Evolutionary conservation across 2,888 invertebrate genomes (phyloP).

Genomic region (Synergus japonicus): DNA sequence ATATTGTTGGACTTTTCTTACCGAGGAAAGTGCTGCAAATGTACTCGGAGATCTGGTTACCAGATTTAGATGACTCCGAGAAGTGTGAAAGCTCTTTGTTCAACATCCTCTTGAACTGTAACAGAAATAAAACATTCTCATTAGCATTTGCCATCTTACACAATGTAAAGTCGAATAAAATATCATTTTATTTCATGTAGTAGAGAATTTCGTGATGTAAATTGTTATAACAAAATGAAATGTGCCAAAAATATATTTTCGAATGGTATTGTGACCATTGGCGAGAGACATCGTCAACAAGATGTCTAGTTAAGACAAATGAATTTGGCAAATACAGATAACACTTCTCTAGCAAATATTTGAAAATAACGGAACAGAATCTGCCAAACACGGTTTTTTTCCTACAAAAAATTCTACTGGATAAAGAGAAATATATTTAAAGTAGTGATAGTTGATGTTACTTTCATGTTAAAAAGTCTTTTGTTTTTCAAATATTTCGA

Average conservation of each 20-base stretch:
- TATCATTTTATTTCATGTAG: no score
- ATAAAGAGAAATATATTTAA: background rate
- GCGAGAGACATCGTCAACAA: background rate
- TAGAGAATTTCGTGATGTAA: background rate
- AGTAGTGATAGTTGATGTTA: background rate
- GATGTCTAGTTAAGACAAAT: slow-evolving; percentile 1
- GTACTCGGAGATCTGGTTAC: slow-evolving; percentile 99
- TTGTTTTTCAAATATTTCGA: background rate
- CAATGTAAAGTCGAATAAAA: background rate
- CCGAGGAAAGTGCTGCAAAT: slow-evolving; percentile 99
- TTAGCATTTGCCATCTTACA: background rate
- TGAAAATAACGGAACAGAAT: background rate
- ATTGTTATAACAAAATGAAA: background rate
- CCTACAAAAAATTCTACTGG: background rate
- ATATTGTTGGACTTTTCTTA: slow-evolving; percentile 79
- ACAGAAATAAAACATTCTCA: slow-evolving; percentile 70
- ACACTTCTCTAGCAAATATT: slow-evolving; percentile 6
- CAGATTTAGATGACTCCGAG: slow-evolving; percentile 99
- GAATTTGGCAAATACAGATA: background rate
- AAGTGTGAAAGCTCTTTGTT: slow-evolving; percentile 99
- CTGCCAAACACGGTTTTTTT: background rate
- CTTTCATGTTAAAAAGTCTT: background rate
- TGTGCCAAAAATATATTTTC: background rate
- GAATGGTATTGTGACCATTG: background rate
- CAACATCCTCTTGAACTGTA: slow-evolving; percentile 99